Conservation (phyloP, 2,888 invertebrate species). For the Himalopsyche kuldschensis region DNA sequence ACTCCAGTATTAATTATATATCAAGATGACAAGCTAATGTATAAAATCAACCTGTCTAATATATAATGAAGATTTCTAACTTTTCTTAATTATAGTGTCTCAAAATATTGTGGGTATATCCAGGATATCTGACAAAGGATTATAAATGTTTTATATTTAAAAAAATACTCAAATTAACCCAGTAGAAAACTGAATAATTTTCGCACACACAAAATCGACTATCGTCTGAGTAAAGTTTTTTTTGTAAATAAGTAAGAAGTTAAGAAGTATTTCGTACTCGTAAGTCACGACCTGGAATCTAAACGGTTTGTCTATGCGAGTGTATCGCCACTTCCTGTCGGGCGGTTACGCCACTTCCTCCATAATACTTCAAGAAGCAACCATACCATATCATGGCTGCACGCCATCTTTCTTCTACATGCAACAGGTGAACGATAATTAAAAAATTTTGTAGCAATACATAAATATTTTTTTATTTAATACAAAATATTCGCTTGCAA, state of each 20-base stretch:
- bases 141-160: too few relatives aligned
- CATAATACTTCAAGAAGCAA: background rate
- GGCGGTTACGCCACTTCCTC: constrained; percentile 21
- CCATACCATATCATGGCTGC: background rate
- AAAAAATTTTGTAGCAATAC: too few relatives aligned
- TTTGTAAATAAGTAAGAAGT: background rate
- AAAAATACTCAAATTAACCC: too few relatives aligned
- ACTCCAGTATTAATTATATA: too few relatives aligned
- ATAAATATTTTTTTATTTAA: too few relatives aligned
- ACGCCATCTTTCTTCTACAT: background rate
- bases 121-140: too few relatives aligned
- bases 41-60: too few relatives aligned
- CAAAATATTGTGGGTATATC: too few relatives aligned
- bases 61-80: too few relatives aligned
- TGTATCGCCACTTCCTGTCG: constrained; percentile 33
- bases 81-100: too few relatives aligned
- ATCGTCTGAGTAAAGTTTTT: background rate
- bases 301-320: constrained; percentile 25
- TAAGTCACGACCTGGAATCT: constrained; percentile 4
- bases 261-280: background rate
- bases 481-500: too few relatives aligned
- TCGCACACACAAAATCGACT: background rate
- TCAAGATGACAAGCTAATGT: too few relatives aligned
- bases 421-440: background rate
- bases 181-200: background rate